Percentiles rank a stretch among this genome's conserved stretches.
Conservation (phyloP, 2,888 invertebrate species). For the Blera fallax region DNA sequence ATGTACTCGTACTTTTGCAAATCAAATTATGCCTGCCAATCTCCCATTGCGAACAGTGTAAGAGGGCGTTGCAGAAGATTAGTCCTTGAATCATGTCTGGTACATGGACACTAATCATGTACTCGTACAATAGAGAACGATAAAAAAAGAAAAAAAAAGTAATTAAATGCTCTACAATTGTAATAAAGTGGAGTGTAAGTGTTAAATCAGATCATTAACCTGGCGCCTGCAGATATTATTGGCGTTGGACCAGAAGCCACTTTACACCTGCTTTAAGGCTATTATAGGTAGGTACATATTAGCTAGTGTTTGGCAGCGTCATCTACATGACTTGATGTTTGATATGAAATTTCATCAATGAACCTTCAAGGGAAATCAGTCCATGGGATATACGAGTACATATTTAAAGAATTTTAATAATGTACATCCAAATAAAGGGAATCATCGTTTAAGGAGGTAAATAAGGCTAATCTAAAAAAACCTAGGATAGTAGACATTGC, state of each 20-base stretch:
- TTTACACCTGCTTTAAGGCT: neutral
- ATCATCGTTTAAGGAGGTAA: too few relatives aligned
- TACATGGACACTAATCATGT: neutral
- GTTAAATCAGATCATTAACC: slow-evolving; percentile 52
- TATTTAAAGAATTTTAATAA: too few relatives aligned
- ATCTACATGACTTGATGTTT: neutral
- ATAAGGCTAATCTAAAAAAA: too few relatives aligned
- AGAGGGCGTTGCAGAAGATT: slow-evolving; percentile 44
- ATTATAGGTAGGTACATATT: too few relatives aligned
- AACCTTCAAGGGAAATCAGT: neutral
- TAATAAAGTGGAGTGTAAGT: slow-evolving; percentile 17
- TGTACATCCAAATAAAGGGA: too few relatives aligned
- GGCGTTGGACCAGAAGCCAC: neutral
- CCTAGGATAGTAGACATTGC: too few relatives aligned
- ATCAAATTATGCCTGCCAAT: neutral
- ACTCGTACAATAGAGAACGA: neutral
- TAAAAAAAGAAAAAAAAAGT: neutral
- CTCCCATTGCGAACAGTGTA: slow-evolving; percentile 36
- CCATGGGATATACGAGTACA: too few relatives aligned
- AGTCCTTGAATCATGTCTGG: slow-evolving; percentile 30
- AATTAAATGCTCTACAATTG: slow-evolving; percentile 21
- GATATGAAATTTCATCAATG: neutral
- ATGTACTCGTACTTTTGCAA: slow-evolving; percentile 2
- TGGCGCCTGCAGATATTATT: slow-evolving; percentile 28
- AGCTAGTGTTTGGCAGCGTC: neutral